Evolutionary conservation across 1,140 invertebrate genomes (phyloP), one percentile per base, ranked within the genome.

Genomic region (Bursaphelenchus mucronatus): DNA sequence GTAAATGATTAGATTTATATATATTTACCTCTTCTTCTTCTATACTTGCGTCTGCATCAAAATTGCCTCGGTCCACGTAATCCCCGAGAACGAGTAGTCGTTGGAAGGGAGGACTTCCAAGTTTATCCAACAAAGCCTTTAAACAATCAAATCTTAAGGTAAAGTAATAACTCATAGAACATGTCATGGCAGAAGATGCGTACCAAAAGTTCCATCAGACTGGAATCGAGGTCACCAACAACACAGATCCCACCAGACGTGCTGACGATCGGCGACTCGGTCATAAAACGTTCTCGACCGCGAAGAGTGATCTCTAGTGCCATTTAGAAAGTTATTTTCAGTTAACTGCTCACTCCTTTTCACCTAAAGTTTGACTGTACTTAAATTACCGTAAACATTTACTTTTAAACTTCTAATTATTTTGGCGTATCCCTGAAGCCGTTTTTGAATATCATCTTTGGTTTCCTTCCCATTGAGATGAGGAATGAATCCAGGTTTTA

Each of bases 21-120:
- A 30, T 30, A 39, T 17, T 30, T 53, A 62, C 59, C 19, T 59
- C 51, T 50, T 40, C 51, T 49, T 15, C 51, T 19, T 13, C 39
- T n/a, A 55, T 50, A 63, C 21, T 83, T 97, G 97, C 8, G 90
- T 87, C 76, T 91, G 91, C 0, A 97, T 86, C 96, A 84, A 98
- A 98, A 0, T 92, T 95, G 8, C 95, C 95, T 84, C 95, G 85
- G 83, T 98, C 95, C 8, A 63, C 61, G 30, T 63, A 63, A 58
- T 63, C 30, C 2, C 59, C 59, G 9, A 62, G 41, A 13, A 62
- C 57, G n/a, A 62, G 51, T 7, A 50, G 51, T 56, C 45, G 40
- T 55, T 62, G 59, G 13, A 15, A 40, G 10, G 59, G 59, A 21
- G 59, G 59, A 30, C 17, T 39, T 8, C 59, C 59, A 11, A 62